phyloP scores from a whole-genome alignment of 2,888 invertebrate genomes.

The Eupithecia pulchellata region DNA sequence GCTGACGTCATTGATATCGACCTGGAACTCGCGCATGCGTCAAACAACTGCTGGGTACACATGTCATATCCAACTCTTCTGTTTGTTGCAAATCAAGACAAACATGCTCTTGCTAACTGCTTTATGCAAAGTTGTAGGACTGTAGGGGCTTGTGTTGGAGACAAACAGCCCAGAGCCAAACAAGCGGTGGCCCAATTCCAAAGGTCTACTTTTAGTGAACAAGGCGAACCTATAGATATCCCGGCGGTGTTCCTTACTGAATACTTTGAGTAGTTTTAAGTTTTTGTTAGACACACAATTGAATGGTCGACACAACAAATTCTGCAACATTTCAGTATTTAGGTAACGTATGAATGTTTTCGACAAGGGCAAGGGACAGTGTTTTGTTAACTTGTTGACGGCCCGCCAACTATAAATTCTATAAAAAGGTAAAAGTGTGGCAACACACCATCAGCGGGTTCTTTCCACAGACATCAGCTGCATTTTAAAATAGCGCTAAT shows the following conservation, averaged over 20 bases:
- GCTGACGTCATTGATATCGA: conserved; percentile 83
- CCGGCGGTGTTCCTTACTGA: neutral
- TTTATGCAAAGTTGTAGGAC: conserved; percentile 8
- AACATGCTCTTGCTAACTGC: conserved; percentile 6
- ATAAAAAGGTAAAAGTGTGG: neutral
- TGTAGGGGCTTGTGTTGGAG: neutral
- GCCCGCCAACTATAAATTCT: too few species aligned
- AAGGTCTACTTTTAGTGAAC: neutral
- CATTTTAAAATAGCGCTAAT: too few species aligned
- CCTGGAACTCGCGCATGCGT: conserved; percentile 73
- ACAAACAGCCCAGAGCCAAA: neutral
- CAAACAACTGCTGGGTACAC: conserved; percentile 53
- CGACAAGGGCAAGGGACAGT: too few species aligned
- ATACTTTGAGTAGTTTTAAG: neutral
- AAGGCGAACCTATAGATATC: neutral
- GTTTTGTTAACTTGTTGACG: too few species aligned
- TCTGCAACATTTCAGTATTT: too few species aligned
- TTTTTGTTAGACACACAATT: too few species aligned
- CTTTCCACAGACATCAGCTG: too few species aligned
- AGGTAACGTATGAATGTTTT: too few species aligned
- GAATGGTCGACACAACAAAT: too few species aligned
- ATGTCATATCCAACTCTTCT: conserved; percentile 19
- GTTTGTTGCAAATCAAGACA: conserved; percentile 12
- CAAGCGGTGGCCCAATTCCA: neutral
- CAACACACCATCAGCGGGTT: neutral